A percentile compares a stretch with the other conserved stretches of the same genome.
phyloP scores from a whole-genome alignment of 2,113 vertebrate species.

The Acrocephalus arundinaceus region DNA sequence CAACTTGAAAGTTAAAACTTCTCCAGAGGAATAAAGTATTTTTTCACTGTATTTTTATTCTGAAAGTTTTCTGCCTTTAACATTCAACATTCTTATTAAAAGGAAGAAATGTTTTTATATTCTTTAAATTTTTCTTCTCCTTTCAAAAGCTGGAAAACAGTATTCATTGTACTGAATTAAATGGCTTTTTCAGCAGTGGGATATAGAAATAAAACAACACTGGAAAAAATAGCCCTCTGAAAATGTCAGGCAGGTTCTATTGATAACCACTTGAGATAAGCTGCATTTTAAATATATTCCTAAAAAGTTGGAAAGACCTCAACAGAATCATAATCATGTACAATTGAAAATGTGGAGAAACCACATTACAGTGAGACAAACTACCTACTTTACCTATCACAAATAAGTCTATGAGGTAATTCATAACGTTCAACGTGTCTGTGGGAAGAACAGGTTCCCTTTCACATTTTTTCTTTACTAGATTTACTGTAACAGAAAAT shows the following conservation, averaged over 20 bases:
- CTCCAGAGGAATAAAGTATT: neutral
- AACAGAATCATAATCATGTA: neutral
- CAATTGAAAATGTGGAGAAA: neutral
- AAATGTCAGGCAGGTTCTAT: slow-evolving; percentile 12
- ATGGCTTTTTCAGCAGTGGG: neutral
- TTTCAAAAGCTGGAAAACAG: neutral
- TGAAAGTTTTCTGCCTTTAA: neutral
- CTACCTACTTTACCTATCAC: neutral
- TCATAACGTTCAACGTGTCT: neutral
- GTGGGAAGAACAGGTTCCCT: neutral
- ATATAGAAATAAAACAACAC: neutral
- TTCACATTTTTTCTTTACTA: neutral
- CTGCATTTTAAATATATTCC: neutral
- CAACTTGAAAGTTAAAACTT: neutral
- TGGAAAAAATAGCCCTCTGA: neutral
- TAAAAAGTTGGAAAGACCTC: neutral
- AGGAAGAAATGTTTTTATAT: neutral
- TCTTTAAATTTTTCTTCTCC: neutral
- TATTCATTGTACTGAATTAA: neutral
- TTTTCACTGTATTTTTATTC: neutral
- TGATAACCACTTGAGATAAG: neutral
- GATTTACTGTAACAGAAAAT: neutral
- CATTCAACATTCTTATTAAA: neutral
- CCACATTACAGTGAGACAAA: neutral
- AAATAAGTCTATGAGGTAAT: neutral